Evolutionary conservation across 1,140 invertebrate species (phyloP).

Genomic region (Meloidogyne exigua): DNA sequence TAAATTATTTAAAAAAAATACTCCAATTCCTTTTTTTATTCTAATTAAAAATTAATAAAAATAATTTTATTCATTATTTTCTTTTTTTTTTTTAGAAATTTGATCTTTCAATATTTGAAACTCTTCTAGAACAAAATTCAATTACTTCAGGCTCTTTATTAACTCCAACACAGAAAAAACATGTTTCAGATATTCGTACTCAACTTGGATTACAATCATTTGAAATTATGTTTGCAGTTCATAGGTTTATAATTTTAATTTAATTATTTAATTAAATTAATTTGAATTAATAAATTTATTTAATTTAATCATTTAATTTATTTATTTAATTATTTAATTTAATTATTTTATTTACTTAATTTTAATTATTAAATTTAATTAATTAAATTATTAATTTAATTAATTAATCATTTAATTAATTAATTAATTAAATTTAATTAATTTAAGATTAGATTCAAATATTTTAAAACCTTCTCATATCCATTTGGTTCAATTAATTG

Average conservation of each 20-base stretch:
- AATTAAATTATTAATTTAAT: no score
- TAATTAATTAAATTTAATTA: slow-evolving; percentile 7
- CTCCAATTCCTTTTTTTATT: no score
- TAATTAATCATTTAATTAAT: no score
- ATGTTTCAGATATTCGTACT: slow-evolving; percentile 19
- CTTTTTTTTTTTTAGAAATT: slow-evolving; percentile 15
- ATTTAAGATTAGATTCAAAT: slow-evolving; percentile 34
- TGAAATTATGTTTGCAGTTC: slow-evolving; percentile 42
- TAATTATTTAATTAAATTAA: background rate
- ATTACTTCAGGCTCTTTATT: slow-evolving; percentile 16
- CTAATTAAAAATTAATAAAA: no score
- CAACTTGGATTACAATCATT: slow-evolving; percentile 37
- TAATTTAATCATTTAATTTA: no score
- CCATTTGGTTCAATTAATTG: slow-evolving; percentile 31
- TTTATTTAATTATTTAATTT: slow-evolving; percentile 36
- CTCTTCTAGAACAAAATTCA: slow-evolving; percentile 9
- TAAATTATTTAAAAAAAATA: no score
- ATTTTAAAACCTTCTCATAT: slow-evolving; percentile 29
- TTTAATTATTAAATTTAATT: no score
- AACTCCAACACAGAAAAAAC: slow-evolving; percentile 14
- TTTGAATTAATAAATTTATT: no score
- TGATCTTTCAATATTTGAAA: slow-evolving; percentile 18
- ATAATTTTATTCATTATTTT: background rate
- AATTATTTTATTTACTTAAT: slow-evolving; percentile 24
- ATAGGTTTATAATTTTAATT: no score